Evolutionary conservation across 2,797 vertebrate genomes (phyloP).

Genomic region (Mormyrops boulengeri): DNA sequence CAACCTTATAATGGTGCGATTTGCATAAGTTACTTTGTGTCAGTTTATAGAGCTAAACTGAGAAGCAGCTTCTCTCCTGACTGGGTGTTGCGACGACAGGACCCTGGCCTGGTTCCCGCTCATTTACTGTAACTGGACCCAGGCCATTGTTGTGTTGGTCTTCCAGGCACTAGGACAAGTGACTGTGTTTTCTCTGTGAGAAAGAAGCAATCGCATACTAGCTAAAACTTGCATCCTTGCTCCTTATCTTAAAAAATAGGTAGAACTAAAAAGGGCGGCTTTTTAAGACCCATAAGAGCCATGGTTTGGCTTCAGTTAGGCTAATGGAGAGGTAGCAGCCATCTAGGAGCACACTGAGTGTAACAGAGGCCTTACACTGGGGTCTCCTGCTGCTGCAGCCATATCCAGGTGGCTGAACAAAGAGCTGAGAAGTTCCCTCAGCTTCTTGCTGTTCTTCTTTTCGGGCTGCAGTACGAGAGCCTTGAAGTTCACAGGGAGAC

Average conservation of each 20-base stretch:
- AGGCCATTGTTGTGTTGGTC: background rate
- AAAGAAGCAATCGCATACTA: background rate
- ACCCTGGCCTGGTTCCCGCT: background rate
- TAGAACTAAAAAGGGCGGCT: background rate
- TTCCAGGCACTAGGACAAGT: background rate
- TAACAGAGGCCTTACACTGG: background rate
- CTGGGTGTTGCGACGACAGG: background rate
- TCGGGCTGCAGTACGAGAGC: constrained; percentile 80
- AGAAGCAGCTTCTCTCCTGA: background rate
- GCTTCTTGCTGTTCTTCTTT: constrained; percentile 69
- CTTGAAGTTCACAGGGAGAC: constrained; percentile 87
- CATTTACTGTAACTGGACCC: background rate
- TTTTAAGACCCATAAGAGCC: background rate
- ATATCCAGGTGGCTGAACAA: constrained; percentile 84
- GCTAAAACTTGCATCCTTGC: background rate
- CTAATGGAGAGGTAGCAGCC: background rate
- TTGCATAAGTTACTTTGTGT: background rate
- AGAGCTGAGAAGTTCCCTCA: constrained; percentile 73
- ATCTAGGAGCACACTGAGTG: background rate
- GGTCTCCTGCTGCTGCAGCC: constrained; percentile 26
- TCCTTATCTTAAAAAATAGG: background rate
- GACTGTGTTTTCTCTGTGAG: background rate
- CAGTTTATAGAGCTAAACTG: background rate
- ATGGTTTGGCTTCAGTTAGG: background rate
- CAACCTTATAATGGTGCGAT: background rate